phyloP scores from a whole-genome alignment of 2,888 invertebrate species.

The Ephialtes manifestator region DNA sequence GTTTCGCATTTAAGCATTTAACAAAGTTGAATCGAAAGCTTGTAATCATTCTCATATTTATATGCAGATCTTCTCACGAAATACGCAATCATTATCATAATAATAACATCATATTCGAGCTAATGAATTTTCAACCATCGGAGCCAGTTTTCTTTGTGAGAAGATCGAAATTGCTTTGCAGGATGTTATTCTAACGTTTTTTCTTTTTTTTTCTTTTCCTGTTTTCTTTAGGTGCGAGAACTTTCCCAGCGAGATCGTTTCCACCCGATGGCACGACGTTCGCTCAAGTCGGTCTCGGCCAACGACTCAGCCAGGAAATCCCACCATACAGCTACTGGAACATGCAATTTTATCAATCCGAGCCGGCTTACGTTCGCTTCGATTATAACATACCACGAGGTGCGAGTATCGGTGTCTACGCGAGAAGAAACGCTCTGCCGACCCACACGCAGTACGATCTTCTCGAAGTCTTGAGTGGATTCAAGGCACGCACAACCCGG shows the following conservation, averaged over 20 bases:
- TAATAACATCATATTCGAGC: constrained; percentile 45
- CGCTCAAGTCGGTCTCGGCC: constrained; percentile 95
- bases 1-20: constrained; percentile 7
- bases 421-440: constrained; percentile 96
- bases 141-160: constrained; percentile 13
- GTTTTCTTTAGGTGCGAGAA: constrained; percentile 91
- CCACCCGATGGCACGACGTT: constrained; percentile 97
- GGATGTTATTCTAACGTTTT: neutral
- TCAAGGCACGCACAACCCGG: constrained; percentile 94
- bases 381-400: constrained; percentile 97
- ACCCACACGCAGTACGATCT: constrained; percentile 99
- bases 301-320: constrained; percentile 95
- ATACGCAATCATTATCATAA: constrained; percentile 26
- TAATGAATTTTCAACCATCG: constrained; percentile 40
- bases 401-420: constrained; percentile 97
- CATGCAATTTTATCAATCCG: constrained; percentile 98
- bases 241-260: constrained; percentile 95
- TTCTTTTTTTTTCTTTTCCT: constrained; percentile 14
- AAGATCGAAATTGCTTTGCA: neutral
- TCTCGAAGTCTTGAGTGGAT: constrained; percentile 96
- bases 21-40: constrained; percentile 25
- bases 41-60: constrained; percentile 1
- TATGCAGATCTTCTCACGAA: constrained; percentile 23
- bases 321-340: constrained; percentile 98
- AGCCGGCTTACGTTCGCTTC: constrained; percentile 97